These are phyloP conservation scores for Lordiphosa fenestrarum DNA, from an alignment of 2,888 invertebrate species.

Conservation along the genomic window DNA sequence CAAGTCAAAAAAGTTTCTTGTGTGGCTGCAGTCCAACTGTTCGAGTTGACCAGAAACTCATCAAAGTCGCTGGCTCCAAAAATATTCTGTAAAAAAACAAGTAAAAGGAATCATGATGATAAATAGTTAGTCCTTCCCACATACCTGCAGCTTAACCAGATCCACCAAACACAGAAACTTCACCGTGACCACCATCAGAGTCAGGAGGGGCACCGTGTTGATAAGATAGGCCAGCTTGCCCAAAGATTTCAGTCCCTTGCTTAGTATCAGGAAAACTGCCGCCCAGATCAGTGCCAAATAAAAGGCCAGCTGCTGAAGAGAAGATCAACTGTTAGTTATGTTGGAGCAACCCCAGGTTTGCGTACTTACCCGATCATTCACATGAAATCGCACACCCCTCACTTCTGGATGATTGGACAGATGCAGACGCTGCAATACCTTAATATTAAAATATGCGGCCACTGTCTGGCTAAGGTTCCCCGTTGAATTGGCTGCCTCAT, in stretches of 20 bases:
- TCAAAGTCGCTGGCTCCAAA: constrained; percentile 91
- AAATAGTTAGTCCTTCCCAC: constrained; percentile 2
- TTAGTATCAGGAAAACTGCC: constrained; percentile 91
- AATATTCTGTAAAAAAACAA: constrained; percentile 82
- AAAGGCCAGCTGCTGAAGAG: constrained; percentile 90
- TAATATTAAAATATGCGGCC: constrained; percentile 91
- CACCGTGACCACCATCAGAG: constrained; percentile 80
- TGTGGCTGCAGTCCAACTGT: constrained; percentile 94
- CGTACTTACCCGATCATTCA: constrained; percentile 77
- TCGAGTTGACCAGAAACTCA: constrained; percentile 90
- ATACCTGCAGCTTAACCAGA: constrained; percentile 70
- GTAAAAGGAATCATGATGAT: too few relatives aligned
- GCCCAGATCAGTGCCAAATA: constrained; percentile 95
- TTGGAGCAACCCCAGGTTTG: not conserved
- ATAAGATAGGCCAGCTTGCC: constrained; percentile 85
- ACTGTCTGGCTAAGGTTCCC: constrained; percentile 87
- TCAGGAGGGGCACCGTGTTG: constrained; percentile 88
- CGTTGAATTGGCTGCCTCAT: constrained; percentile 81
- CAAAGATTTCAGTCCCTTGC: constrained; percentile 88
- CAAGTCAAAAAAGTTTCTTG: constrained; percentile 90
- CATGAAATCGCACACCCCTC: constrained; percentile 73
- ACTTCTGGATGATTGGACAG: constrained; percentile 77
- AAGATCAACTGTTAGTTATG: constrained; percentile 33
- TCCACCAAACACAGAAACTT: constrained; percentile 75
- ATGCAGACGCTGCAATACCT: constrained; percentile 85